Base-by-base conservation (phyloP, 2,797 vertebrate species). In the Delichon dasypus region DNA sequence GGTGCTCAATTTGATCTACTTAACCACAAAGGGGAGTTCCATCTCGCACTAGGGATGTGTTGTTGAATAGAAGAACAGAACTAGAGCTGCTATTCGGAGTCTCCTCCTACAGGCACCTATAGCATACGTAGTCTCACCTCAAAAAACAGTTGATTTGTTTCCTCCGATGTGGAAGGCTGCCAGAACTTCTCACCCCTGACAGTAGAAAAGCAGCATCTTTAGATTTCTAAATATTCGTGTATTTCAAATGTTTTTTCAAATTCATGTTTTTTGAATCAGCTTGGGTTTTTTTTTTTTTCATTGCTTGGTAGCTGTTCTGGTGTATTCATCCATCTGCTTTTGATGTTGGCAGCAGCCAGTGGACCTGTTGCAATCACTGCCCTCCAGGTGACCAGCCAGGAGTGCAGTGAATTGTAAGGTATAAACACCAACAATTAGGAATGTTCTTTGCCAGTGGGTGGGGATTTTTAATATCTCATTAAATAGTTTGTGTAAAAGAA, bases 11-110 rank as follows among this genome's bases (percentile, higher is more conserved):
- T 85, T 8, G 6, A 73, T 80, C 57, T 88, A 2, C n/a, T 42
- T 68, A 44, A 40, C 20, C 16, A 36, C 32, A 29, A 23, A 80
- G 40, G 29, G 27, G 65, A 91, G 20, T 61, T 92, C 21, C 9
- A 19, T 65, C 29, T 66, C 26, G 2, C 22, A 9, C 15, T 36
- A 11, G 65, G 55, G 36, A 2, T 55, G 6, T 5, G 5, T 19
- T 64, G 38, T 51, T 77, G 42, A 51, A n/a, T 2, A 64, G 50
- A 77, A 50, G 61, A 66, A 34, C 13, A 62, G 47, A 60, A 47
- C 45, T 29, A 27, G 27, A 68, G 36, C 73, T 68, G 47, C 50
- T 45, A 0, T 32, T 38, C 0, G 0, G 42, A 40, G 44, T 13
- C 30, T 86, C 9, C 32, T 74, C 32, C 16, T 48, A 15, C 18